phyloP scores from a whole-genome alignment of 1,140 invertebrate genomes.

The Drosophila pseudoananassae region DNA sequence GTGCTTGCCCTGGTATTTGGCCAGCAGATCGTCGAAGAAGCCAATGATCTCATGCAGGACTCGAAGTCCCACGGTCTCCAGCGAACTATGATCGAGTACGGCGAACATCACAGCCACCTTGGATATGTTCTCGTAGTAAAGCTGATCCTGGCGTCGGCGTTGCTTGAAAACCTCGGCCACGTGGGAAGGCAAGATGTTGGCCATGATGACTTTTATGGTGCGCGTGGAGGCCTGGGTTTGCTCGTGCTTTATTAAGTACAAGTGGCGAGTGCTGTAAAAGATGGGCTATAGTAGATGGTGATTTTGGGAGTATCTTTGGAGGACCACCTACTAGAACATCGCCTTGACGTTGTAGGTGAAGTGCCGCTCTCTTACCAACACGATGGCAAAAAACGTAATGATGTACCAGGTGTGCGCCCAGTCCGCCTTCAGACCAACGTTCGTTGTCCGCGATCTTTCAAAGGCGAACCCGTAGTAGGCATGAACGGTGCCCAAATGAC shows the following conservation, averaged over 20 bases:
- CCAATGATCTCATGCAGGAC: constrained; percentile 95
- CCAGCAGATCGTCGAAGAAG: constrained; percentile 89
- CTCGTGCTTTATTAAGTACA: constrained; percentile 87
- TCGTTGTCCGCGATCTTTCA: constrained; percentile 89
- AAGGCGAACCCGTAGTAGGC: constrained; percentile 85
- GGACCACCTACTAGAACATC: constrained; percentile 31
- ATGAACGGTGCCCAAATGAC: constrained; percentile 85
- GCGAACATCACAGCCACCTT: constrained; percentile 95
- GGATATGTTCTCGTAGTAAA: constrained; percentile 92
- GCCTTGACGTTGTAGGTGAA: constrained; percentile 25
- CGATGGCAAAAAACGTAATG: constrained; percentile 1
- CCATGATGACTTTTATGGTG: constrained; percentile 91
- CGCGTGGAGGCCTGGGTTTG: constrained; percentile 90
- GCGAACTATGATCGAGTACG: constrained; percentile 90
- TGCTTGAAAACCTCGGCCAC: constrained; percentile 90
- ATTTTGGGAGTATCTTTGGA: background rate
- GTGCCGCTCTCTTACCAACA: constrained; percentile 32
- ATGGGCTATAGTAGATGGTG: no score
- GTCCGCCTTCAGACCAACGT: constrained; percentile 84
- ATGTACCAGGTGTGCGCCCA: constrained; percentile 36
- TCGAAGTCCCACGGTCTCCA: constrained; percentile 87
- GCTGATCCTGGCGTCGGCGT: constrained; percentile 87
- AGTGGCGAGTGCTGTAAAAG: constrained; percentile 17
- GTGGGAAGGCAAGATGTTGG: constrained; percentile 93
- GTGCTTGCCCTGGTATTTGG: constrained; percentile 35